A percentile compares a stretch with the other conserved stretches of the same genome.
These are phyloP conservation scores for Malthinus flaveolus DNA, from an alignment of 2,888 invertebrate species.

Conservation along the genomic window DNA sequence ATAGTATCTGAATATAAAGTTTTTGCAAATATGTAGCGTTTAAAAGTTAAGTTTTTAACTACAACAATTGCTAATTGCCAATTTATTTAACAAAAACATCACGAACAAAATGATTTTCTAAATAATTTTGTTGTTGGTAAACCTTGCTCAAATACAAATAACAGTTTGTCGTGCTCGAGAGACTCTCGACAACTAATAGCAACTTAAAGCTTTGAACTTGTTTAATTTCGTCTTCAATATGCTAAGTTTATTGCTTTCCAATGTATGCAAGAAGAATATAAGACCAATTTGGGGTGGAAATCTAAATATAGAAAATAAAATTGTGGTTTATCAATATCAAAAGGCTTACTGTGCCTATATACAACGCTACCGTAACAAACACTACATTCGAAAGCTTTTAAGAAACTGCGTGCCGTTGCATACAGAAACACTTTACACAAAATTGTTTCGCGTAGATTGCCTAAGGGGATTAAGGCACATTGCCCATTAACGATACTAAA, in stretches of 20 bases:
- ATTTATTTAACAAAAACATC: no score
- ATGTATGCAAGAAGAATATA: slow-evolving; percentile 15
- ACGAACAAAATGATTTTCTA: no score
- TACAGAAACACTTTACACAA: slow-evolving; percentile 20
- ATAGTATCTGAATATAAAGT: no score
- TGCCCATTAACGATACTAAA: slow-evolving; percentile 1
- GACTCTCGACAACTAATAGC: no score
- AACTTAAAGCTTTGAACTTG: neutral
- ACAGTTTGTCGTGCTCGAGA: no score
- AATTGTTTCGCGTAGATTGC: slow-evolving; percentile 9
- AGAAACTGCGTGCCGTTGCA: slow-evolving; percentile 22
- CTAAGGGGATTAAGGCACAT: slow-evolving; percentile 3
- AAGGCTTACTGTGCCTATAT: slow-evolving; percentile 21
- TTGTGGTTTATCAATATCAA: slow-evolving; percentile 25
- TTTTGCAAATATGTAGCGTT: no score
- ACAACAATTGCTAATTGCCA: no score
- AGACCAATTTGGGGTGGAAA: slow-evolving; percentile 15
- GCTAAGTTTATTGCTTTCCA: slow-evolving; percentile 19
- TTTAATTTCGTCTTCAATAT: slow-evolving; percentile 18
- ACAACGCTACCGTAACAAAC: slow-evolving; percentile 10
- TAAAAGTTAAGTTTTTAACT: no score
- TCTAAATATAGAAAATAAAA: slow-evolving; percentile 20
- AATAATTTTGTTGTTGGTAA: no score
- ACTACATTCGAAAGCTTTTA: slow-evolving; percentile 29
- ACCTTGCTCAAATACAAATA: no score